phyloP scores from a whole-genome alignment of 1,140 invertebrate genomes.

The Drosophila teissieri region DNA sequence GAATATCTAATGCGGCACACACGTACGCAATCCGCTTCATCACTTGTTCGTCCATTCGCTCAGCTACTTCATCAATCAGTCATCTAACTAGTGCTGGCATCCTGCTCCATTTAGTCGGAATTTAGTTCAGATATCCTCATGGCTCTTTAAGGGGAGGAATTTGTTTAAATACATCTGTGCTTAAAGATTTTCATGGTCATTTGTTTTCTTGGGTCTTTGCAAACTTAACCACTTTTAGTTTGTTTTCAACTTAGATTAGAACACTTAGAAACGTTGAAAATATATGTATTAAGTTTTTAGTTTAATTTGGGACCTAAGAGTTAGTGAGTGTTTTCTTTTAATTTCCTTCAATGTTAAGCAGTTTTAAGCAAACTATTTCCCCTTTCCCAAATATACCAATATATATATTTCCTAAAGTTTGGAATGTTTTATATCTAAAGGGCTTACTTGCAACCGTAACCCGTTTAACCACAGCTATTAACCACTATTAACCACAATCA shows the following conservation, averaged over 20 bases:
- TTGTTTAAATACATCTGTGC: background rate
- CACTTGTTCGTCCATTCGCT: conserved; percentile 49
- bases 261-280: no score
- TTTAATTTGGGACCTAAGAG: no score
- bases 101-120: conserved; percentile 5
- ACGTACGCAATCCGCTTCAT: conserved; percentile 54
- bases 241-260: background rate
- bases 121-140: background rate
- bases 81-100: conserved; percentile 60
- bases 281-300: no score
- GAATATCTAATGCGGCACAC: conserved; percentile 73
- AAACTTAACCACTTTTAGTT: background rate
- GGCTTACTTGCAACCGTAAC: no score
- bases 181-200: background rate
- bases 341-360: no score
- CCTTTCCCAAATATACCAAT: no score
- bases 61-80: conserved; percentile 76
- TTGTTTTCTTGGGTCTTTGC: background rate
- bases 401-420: no score
- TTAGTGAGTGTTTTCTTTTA: no score
- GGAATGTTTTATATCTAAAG: no score
- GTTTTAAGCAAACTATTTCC: no score
- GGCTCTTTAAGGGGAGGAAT: conserved; percentile 3
- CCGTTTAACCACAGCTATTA: background rate
- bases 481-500: background rate